phyloP scores from a whole-genome alignment of 2,113 vertebrate species.

The Diglossa brunneiventris region DNA sequence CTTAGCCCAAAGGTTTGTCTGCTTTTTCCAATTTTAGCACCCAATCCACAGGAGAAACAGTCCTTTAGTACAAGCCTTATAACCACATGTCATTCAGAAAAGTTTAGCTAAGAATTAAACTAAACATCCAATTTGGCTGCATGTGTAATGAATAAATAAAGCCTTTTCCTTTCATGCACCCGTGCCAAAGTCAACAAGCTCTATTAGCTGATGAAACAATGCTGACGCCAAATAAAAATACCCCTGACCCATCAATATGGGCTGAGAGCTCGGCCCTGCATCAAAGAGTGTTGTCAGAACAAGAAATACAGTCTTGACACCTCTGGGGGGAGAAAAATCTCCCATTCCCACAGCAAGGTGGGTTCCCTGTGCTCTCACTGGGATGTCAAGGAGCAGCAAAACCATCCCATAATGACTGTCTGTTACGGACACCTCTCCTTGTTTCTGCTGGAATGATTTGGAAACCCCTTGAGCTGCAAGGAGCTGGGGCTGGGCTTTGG shows the following conservation, averaged over 20 bases:
- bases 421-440: background rate
- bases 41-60: background rate
- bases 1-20: background rate
- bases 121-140: background rate
- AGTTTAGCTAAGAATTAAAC: conserved; percentile 59
- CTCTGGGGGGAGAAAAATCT: background rate
- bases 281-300: conserved; percentile 3
- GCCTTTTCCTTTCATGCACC: conserved; percentile 10
- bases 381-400: background rate
- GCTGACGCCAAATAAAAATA: conserved; percentile 57
- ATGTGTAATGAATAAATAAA: conserved; percentile 61
- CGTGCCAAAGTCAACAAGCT: conserved; percentile 41
- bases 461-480: background rate
- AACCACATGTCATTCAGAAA: conserved; percentile 37
- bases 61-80: background rate
- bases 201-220: conserved; percentile 58
- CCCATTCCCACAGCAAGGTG: background rate
- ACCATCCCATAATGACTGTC: fast-evolving
- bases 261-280: conserved; percentile 29
- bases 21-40: background rate
- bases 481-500: background rate
- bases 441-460: background rate
- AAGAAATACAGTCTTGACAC: background rate
- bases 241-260: conserved; percentile 40
- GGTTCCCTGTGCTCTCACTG: background rate